A percentile compares a stretch with the other conserved stretches of the same genome.
Evolutionary conservation across 37 sponge, comb jelly and placozoan species (phyloP).

Genomic region (Bolinopsis microptera): DNA sequence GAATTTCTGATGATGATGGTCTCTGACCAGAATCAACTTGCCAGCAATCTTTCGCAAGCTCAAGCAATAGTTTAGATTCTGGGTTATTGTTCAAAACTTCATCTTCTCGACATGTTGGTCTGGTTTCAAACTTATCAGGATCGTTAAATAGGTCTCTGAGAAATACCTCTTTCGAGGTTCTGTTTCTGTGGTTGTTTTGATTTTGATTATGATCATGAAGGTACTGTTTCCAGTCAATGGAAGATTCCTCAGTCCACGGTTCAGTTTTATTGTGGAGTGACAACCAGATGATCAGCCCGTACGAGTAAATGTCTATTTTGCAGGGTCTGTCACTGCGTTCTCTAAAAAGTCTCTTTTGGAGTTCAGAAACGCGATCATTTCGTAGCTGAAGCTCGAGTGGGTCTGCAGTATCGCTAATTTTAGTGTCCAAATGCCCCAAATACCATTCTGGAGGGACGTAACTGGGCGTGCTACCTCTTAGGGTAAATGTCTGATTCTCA

Average conservation of each 20-base stretch:
- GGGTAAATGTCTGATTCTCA: not conserved
- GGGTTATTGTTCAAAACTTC: not conserved
- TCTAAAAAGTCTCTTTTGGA: too few relatives aligned
- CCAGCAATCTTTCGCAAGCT: not conserved
- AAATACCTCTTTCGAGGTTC: not conserved
- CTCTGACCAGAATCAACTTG: not conserved
- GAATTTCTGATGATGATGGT: not conserved
- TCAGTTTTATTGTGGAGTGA: not conserved
- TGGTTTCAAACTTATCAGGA: not conserved
- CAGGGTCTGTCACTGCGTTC: too few relatives aligned
- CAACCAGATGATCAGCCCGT: not conserved
- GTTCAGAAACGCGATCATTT: too few relatives aligned
- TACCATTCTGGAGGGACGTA: conserved; percentile 38
- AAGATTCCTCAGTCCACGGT: not conserved
- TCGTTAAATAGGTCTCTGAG: not conserved
- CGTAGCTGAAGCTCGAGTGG: too few relatives aligned
- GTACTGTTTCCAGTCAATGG: not conserved
- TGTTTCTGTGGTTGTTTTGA: not conserved
- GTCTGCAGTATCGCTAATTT: too few relatives aligned
- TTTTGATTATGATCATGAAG: too few relatives aligned
- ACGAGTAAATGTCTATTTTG: not conserved
- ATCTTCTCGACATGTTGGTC: not conserved
- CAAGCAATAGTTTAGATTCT: not conserved
- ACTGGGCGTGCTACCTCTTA: conserved; percentile 3
- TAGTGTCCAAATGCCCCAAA: not conserved